Base-by-base conservation (phyloP, 2,888 invertebrate species). In the Scaptomyza tumidula region DNA sequence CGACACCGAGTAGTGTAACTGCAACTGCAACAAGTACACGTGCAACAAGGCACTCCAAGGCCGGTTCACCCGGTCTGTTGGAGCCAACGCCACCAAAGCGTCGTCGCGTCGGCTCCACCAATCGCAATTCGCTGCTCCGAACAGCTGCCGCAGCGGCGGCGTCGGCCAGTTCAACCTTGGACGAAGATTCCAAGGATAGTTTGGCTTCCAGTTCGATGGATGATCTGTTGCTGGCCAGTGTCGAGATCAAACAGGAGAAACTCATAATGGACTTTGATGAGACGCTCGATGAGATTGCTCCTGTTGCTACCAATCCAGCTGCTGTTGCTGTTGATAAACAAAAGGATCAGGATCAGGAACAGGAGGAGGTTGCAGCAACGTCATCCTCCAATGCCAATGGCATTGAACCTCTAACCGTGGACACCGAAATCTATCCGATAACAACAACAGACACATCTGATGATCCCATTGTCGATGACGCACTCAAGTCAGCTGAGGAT, bases 131-230 rank as follows among this genome's bases (percentile, higher is more conserved):
- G 3, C 3, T 24, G 24, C 14, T 72, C 24, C 37, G n/a, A n/a
- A 41, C 65, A 11, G 45, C 79, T 0, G 61, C 72, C 11, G 11
- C 43, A 16, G n/a, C 31, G 2, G 77, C 78, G 6, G 76, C 78
- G 0, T 58, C 72, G 2, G 31, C 10, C 49, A 73, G 66, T 6
- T 77, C 31, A 31, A 62, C 16, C 14, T 31, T 11, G 71, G 91
- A 91, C 35, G 91, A 91, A 61, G 91, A 91, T 55, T 90, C 91
- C 41, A 91, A 91, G 71, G 91, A 91, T 44, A 91, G 91, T 19
- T 71, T 90, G 70, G 81, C 90, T 10, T 91, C 91, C 24, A 58
- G 31, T n/a, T 88, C 78, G 6, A 87, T 90, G 65, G 91, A 91
- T 43, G 91, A 91, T 13, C 59, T 88, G 45, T 54, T 89, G 39